Evolutionary conservation across 2,888 invertebrate genomes (phyloP), one percentile per base, ranked within the genome.

Genomic region (Parapristionchus giblindavisi): DNA sequence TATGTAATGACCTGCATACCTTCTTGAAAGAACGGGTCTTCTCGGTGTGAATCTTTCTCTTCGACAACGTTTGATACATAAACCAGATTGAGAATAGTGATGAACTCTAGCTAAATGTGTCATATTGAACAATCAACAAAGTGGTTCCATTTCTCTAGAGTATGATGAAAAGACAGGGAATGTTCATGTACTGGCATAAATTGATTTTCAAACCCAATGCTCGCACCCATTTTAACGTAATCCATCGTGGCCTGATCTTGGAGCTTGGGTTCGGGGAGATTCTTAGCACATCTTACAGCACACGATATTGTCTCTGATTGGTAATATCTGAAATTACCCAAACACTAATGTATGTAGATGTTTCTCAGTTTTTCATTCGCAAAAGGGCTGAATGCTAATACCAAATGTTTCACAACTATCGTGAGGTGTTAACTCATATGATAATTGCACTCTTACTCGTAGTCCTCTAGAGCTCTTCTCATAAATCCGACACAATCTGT

Each of bases 401-500:
- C n/a, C n/a, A n/a, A n/a, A n/a, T n/a, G n/a, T n/a, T n/a, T n/a
- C n/a, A n/a, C n/a, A n/a, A n/a, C n/a, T n/a, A n/a, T n/a, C n/a
- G n/a, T n/a, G n/a, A 11, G 17, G 32, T 24, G 21, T 63, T 14
- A 29, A 17, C 11, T 17, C 34, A 29, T 11, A 34, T 63, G 11
- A 56, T 56, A 8, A 56, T 56, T 63, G 34, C 34, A 32, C 8
- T 34, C 78, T 76, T n/a, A 87, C 77, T 88, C 86, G 81, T 89
- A 91, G 86, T 90, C 90, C 82, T 91, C 90, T 34, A 93, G 82
- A 0, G 93, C 91, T 76, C 91, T 90, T 87, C 92, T 91, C 85
- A 94, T 91, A 82, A 92, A 91, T 29, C 89, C 88, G 77, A 93
- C 91, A 87, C 94, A 94, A 77, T 91, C 91, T 29, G 91, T 90